phyloP scores from a whole-genome alignment of 2,113 vertebrate species.

The Ophthalmolycus amberensis region DNA sequence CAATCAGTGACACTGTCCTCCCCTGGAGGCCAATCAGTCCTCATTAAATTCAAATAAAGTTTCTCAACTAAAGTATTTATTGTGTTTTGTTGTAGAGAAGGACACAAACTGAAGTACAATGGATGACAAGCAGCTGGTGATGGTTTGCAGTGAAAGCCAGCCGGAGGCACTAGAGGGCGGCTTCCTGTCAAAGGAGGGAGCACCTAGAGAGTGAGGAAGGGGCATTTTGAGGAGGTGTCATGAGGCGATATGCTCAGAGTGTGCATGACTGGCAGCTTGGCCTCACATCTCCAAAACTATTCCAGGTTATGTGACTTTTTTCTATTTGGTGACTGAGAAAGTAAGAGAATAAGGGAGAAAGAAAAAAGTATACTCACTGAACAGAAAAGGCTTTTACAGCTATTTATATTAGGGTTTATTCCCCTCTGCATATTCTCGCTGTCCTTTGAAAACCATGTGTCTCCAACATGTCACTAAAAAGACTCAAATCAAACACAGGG shows the following conservation, averaged over 20 bases:
- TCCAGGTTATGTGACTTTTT: conserved; percentile 30
- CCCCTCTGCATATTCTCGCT: neutral
- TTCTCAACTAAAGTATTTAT: conserved; percentile 9
- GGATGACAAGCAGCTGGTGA: conserved; percentile 4
- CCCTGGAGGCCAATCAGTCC: conserved; percentile 22
- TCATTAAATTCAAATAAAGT: conserved; percentile 38
- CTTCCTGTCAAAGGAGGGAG: conserved; percentile 16
- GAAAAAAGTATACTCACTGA: neutral
- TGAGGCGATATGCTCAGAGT: conserved; percentile 55
- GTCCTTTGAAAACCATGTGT: neutral
- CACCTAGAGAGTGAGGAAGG: neutral
- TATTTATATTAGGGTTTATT: neutral
- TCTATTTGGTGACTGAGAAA: conserved; percentile 6
- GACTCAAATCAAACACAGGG: neutral
- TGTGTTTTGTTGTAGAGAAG: neutral
- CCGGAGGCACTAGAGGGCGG: conserved; percentile 39
- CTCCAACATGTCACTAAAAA: neutral
- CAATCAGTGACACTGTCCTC: conserved; percentile 29
- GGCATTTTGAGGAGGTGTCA: neutral
- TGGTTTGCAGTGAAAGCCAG: conserved; percentile 24
- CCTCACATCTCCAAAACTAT: conserved; percentile 24
- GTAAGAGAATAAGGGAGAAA: neutral
- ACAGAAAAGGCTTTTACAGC: conserved; percentile 6
- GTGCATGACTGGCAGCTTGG: conserved; percentile 49
- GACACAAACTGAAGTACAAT: neutral